Percentiles rank a stretch among this genome's conserved stretches.
phyloP scores from a whole-genome alignment of 2,113 vertebrate genomes.

The Salvelinus alpinus region DNA sequence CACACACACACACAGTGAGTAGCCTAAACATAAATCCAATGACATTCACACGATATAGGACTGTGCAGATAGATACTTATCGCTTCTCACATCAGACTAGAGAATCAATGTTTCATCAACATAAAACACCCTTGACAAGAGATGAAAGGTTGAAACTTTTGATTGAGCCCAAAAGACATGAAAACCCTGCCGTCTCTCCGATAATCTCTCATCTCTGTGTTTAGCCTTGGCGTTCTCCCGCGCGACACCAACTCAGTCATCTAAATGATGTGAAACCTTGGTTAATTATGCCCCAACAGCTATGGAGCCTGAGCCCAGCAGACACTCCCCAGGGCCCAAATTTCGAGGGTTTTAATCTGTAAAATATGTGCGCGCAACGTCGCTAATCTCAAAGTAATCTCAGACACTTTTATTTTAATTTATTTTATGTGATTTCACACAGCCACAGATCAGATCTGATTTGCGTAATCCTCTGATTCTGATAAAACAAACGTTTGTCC shows the following conservation, averaged over 20 bases:
- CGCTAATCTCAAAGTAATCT: constrained; percentile 73
- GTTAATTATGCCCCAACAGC: constrained; percentile 53
- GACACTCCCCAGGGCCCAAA: constrained; percentile 53
- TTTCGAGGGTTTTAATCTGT: constrained; percentile 69
- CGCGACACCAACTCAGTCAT: constrained; percentile 1
- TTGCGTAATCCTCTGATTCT: constrained; percentile 69
- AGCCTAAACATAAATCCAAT: neutral
- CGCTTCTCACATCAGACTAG: too few relatives aligned
- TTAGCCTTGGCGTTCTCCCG: constrained; percentile 14
- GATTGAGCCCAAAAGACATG: too few relatives aligned
- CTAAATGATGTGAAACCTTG: constrained; percentile 9
- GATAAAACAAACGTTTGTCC: constrained; percentile 59
- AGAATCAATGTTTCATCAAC: neutral
- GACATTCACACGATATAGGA: too few relatives aligned
- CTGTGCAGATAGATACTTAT: too few relatives aligned
- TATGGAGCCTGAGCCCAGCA: constrained; percentile 43
- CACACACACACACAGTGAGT: constrained; percentile 4
- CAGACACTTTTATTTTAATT: constrained; percentile 54
- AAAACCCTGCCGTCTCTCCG: constrained; percentile 21
- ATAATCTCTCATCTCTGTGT: constrained; percentile 43
- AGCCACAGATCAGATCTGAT: constrained; percentile 68
- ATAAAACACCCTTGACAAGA: constrained; percentile 21
- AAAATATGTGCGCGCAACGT: constrained; percentile 69
- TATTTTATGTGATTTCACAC: constrained; percentile 69
- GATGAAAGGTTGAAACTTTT: constrained; percentile 30